A percentile compares a stretch with the other conserved stretches of the same genome.
Evolutionary conservation across 2,113 vertebrate species (phyloP).

Genomic region (Oriolus oriolus): DNA sequence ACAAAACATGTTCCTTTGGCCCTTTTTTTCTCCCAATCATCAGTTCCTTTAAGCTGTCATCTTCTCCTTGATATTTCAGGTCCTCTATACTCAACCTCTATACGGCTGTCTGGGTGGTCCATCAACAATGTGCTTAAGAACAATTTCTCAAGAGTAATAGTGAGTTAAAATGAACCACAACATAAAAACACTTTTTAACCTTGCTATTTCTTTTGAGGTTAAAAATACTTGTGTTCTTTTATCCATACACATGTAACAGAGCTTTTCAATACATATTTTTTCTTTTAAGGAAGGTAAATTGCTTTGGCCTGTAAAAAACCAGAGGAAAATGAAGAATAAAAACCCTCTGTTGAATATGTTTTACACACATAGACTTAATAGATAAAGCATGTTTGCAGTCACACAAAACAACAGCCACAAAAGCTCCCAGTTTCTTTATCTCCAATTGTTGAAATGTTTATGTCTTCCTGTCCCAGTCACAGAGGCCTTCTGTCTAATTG

Average conservation of each 20-base stretch:
- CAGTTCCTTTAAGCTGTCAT: neutral
- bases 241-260: neutral
- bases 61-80: neutral
- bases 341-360: neutral
- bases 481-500: neutral
- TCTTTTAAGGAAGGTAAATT: neutral
- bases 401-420: neutral
- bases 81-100: neutral
- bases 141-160: neutral
- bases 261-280: neutral
- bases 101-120: neutral
- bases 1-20: neutral
- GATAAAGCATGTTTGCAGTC: neutral
- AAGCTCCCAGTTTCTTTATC: neutral
- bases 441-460: neutral
- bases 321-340: neutral
- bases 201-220: neutral
- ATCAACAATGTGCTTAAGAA: neutral
- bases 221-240: neutral
- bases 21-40: fast-evolving
- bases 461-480: neutral
- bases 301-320: neutral
- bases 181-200: fast-evolving
- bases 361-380: neutral
- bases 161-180: neutral